These are phyloP conservation scores for Hemitrygon akajei DNA, from an alignment of 2,797 vertebrate species.

Conservation along the genomic window DNA sequence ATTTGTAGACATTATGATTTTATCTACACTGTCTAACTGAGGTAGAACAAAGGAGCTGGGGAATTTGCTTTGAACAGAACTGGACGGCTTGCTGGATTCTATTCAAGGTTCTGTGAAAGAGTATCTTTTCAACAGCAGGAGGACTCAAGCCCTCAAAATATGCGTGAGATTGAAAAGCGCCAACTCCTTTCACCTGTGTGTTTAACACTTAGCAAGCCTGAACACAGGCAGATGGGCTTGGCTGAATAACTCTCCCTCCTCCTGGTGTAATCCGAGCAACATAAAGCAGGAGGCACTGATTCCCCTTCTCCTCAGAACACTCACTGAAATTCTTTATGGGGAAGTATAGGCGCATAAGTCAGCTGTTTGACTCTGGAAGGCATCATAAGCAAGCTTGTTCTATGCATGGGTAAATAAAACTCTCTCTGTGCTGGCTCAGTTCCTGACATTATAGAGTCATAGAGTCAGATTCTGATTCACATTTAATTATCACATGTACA, in stretches of 20 bases:
- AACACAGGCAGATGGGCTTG: not conserved
- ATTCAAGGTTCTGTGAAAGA: constrained; percentile 27
- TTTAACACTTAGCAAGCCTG: not conserved
- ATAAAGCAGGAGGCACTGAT: not conserved
- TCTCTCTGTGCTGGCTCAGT: not conserved
- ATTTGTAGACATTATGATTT: constrained; percentile 19
- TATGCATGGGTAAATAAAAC: not conserved
- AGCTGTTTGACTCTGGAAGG: not conserved
- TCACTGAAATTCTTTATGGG: not conserved
- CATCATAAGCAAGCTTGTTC: not conserved
- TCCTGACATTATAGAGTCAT: too few species aligned
- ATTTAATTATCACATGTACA: too few species aligned
- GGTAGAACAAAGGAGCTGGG: constrained; percentile 16
- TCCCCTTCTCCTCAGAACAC: not conserved
- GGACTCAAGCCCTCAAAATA: not conserved
- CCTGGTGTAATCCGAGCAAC: not conserved
- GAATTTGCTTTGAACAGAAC: constrained; percentile 10
- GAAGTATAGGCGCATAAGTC: too few species aligned
- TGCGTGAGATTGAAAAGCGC: not conserved
- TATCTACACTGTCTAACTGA: not conserved
- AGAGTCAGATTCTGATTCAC: too few species aligned
- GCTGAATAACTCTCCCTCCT: not conserved
- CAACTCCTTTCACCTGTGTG: not conserved
- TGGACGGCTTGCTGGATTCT: not conserved
- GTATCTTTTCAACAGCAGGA: not conserved